Conservation (phyloP, 1,140 invertebrate genomes). For the Solenopsis invicta region DNA sequence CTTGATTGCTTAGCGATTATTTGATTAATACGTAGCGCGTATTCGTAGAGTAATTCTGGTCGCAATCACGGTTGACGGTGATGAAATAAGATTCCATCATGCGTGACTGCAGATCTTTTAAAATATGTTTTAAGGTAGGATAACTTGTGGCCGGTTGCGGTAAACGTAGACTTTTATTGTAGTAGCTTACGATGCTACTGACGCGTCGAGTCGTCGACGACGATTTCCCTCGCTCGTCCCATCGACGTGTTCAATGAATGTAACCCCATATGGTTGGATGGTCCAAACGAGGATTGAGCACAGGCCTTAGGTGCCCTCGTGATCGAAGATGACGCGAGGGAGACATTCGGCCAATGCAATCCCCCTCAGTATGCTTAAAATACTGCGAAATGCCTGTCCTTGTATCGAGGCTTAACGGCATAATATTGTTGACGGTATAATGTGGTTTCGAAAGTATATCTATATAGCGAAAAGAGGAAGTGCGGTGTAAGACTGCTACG, state of each 20-base stretch:
- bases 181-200: background rate
- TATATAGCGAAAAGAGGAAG: constrained; percentile 59
- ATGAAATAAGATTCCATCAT: constrained; percentile 17
- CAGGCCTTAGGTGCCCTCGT: constrained; percentile 27
- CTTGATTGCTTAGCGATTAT: constrained; percentile 7
- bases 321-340: background rate
- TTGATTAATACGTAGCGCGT: background rate
- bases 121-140: constrained; percentile 5
- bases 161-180: constrained; percentile 9
- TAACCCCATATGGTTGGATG: constrained; percentile 74
- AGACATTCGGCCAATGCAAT: constrained; percentile 46
- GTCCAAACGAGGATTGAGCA: constrained; percentile 70
- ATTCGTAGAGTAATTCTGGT: constrained; percentile 28
- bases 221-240: constrained; percentile 59
- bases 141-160: background rate
- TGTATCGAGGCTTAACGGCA: constrained; percentile 71
- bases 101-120: background rate
- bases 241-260: constrained; percentile 62
- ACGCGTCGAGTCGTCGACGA: constrained; percentile 44
- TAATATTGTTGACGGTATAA: constrained; percentile 73
- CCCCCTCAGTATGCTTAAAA: constrained; percentile 64
- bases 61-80: background rate
- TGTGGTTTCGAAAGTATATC: constrained; percentile 73
- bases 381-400: constrained; percentile 72
- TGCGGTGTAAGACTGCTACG: constrained; percentile 51